Evolutionary conservation across 2,113 vertebrate species (phyloP), one percentile per base, ranked within the genome.

Genomic region (Oriolus oriolus): DNA sequence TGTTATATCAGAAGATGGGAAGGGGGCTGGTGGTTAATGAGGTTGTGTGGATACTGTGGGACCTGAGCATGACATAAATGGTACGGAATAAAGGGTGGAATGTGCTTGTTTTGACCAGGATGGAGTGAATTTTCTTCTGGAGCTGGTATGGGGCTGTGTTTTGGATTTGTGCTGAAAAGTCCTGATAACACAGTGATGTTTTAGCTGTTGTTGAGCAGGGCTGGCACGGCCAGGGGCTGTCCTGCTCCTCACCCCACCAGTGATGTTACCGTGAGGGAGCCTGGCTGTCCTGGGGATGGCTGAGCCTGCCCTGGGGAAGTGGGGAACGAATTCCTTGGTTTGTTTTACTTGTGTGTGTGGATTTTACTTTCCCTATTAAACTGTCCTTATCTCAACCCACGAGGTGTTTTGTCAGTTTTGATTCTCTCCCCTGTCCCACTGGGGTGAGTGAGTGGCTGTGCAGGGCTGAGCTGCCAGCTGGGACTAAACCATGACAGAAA

Each of bases 391-490:
- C 59, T 78, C n/a, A 83, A 3, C 10, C 18, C 24, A 23, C 0
- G 1, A 70, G 13, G 9, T 16, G 27, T 41, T 59, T 65, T n/a
- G 35, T 83, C 9, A 3, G 23, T 87, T 71, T 66, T 30, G 2
- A 30, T 37, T 64, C 26, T 85, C 20, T 73, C 19, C 11, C 37
- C 21, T 81, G 37, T 49, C 22, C 35, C 22, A 7, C 10, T 0
- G 3, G 2, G 16, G 12, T 15, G 30, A 45, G 21, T 0, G 0
- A 84, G 49, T 1, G 16, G 39, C 79, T 73, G 39, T 1, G 16
- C 13, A 44, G 39, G 6, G n/a, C 63, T 81, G 8, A n/a, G 33
- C 11, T 65, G 6, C 53, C 1, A 4, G 5, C 35, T 41, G 33
- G 52, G 50, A n/a, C 59, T 70, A 69, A 69, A 60, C 16, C 16